Percentiles rank a stretch among this genome's conserved stretches.
Evolutionary conservation across 1,140 invertebrate species (phyloP).

Genomic region (Drosophila tristis): DNA sequence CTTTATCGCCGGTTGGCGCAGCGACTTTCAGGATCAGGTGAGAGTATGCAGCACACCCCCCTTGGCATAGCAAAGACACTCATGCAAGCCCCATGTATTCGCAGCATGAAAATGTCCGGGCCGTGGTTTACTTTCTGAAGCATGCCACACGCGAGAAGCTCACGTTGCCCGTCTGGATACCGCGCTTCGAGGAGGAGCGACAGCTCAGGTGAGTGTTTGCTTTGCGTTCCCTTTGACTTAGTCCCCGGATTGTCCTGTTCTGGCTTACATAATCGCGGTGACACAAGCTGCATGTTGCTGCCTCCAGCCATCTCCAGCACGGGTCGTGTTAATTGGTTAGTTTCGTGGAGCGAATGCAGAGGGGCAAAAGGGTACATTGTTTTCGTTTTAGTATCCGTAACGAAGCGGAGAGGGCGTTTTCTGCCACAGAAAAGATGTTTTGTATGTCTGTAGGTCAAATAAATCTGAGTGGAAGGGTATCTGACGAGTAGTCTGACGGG

Average conservation of each 20-base stretch:
- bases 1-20: constrained; percentile 92
- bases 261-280: constrained; percentile 28
- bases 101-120: constrained; percentile 90
- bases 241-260: constrained; percentile 7
- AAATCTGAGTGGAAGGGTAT: no score
- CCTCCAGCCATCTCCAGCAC: constrained; percentile 32
- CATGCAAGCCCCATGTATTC: constrained; percentile 31
- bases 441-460: no score
- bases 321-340: constrained; percentile 41
- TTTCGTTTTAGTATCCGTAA: no score
- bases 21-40: constrained; percentile 89
- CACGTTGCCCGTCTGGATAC: constrained; percentile 76
- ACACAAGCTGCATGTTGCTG: constrained; percentile 16
- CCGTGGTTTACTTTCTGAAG: constrained; percentile 90
- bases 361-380: no score
- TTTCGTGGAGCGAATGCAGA: constrained; percentile 4
- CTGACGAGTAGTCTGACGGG: no score
- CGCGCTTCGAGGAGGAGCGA: constrained; percentile 73
- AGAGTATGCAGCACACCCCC: constrained; percentile 4
- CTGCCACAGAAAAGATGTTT: no score
- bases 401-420: no score
- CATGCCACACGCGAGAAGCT: constrained; percentile 86
- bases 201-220: constrained; percentile 74
- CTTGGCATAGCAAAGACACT: background rate
- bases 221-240: constrained; percentile 7